Conservation (phyloP, 2,113 vertebrate genomes). For the Coregonus clupeaformis region DNA sequence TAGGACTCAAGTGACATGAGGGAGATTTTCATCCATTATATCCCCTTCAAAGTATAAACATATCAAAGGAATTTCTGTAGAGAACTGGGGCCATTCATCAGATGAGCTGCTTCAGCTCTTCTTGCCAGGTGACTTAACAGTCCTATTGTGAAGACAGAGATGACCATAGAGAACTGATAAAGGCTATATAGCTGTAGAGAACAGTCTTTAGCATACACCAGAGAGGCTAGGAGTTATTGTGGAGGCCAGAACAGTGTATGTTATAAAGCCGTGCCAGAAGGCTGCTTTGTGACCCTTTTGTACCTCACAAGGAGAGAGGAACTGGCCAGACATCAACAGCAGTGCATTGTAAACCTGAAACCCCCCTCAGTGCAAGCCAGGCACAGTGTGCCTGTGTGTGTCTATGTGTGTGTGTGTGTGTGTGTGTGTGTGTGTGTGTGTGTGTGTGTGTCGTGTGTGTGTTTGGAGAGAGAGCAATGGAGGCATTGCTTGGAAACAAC, state of each 20-base stretch:
- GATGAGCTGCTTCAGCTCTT: slow-evolving; percentile 46
- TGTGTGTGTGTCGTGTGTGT: too few relatives aligned
- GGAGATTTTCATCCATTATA: slow-evolving; percentile 28
- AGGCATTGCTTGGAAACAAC: slow-evolving; percentile 42
- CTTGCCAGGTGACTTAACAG: slow-evolving; percentile 67
- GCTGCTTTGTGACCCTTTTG: background rate
- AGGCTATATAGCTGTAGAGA: slow-evolving; percentile 18
- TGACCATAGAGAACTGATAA: slow-evolving; percentile 47
- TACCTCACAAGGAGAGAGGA: background rate
- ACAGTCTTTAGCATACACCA: slow-evolving; percentile 48
- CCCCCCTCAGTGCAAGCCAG: slow-evolving; percentile 41
- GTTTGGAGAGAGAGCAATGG: background rate
- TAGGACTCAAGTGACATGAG: background rate
- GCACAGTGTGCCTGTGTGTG: slow-evolving; percentile 25
- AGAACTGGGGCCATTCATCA: slow-evolving; percentile 45
- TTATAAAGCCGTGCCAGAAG: slow-evolving; percentile 37
- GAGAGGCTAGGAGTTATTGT: slow-evolving; percentile 56
- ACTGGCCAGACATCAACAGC: background rate
- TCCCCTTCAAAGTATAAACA: slow-evolving; percentile 21
- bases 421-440: background rate
- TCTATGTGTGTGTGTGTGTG: background rate
- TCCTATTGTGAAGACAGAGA: slow-evolving; percentile 56
- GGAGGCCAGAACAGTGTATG: slow-evolving; percentile 41
- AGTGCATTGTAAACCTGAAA: background rate
- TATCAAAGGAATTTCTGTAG: slow-evolving; percentile 54